phyloP scores from a whole-genome alignment of 1,140 invertebrate genomes.

The Conus ventricosus region DNA sequence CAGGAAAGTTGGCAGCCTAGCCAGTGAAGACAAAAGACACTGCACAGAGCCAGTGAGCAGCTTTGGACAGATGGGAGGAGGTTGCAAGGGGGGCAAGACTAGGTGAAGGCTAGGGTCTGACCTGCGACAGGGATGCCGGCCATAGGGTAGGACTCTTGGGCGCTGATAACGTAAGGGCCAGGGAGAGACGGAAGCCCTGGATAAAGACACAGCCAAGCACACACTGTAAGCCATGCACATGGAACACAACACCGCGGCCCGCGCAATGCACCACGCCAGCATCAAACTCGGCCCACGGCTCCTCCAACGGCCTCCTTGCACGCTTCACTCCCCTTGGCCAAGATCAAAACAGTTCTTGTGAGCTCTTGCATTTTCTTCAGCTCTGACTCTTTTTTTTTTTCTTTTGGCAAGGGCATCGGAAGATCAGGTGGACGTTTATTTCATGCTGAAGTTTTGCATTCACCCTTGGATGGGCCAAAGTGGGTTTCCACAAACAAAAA shows the following conservation, averaged over 20 bases:
- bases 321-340: neutral
- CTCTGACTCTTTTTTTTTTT: too few relatives aligned
- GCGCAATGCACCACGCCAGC: neutral
- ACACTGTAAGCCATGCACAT: constrained; percentile 66
- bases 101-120: constrained; percentile 24
- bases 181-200: constrained; percentile 71
- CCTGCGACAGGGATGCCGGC: constrained; percentile 72
- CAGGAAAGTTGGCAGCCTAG: too few relatives aligned
- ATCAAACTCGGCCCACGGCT: neutral
- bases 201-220: constrained; percentile 70
- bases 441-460: too few relatives aligned
- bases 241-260: constrained; percentile 14
- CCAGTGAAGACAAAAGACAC: too few relatives aligned
- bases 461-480: too few relatives aligned
- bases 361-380: too few relatives aligned
- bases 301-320: neutral
- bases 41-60: too few relatives aligned
- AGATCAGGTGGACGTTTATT: too few relatives aligned
- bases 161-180: constrained; percentile 91
- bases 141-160: constrained; percentile 77
- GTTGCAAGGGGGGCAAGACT: neutral
- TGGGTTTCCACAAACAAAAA: too few relatives aligned
- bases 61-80: too few relatives aligned
- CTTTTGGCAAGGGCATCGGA: too few relatives aligned
- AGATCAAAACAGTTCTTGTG: too few relatives aligned